Evolutionary conservation across 2,888 invertebrate genomes (phyloP).

Genomic region (Caradrina clavipalpis): DNA sequence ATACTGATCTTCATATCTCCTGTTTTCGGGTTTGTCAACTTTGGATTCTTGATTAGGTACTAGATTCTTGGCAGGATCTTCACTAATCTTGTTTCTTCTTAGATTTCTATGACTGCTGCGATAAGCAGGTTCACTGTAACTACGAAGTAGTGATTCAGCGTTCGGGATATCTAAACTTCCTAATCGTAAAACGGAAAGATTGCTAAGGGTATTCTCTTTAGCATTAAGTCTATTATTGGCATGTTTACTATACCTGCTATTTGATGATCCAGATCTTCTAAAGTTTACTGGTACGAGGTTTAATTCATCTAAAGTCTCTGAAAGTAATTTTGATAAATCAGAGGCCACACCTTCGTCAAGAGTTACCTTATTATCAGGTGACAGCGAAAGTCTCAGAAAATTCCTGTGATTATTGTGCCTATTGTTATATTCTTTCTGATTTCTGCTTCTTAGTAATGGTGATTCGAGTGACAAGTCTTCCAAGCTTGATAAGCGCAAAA

Average conservation of each 20-base stretch:
- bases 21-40: neutral
- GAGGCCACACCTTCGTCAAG: conserved; percentile 14
- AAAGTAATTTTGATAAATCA: conserved; percentile 19
- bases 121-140: neutral
- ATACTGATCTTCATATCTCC: neutral
- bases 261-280: neutral
- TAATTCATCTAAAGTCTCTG: conserved; percentile 8
- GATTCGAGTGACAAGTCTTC: conserved; percentile 14
- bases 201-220: neutral
- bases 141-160: neutral
- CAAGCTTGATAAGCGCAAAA: conserved; percentile 10
- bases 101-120: neutral
- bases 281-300: conserved; percentile 22
- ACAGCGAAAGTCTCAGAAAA: conserved; percentile 4
- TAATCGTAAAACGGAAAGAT: neutral
- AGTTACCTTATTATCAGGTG: conserved; percentile 17
- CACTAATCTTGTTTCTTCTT: neutral
- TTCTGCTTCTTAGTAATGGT: conserved; percentile 1
- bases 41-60: conserved; percentile 17
- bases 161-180: conserved; percentile 13
- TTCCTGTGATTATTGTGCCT: conserved; percentile 10
- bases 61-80: neutral
- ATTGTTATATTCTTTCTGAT: neutral
- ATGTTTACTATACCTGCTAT: neutral
- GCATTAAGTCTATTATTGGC: neutral